Percentiles rank a stretch among this genome's conserved stretches.
Conservation (phyloP, 2,797 vertebrate species). For the Crocidura indochinensis region DNA sequence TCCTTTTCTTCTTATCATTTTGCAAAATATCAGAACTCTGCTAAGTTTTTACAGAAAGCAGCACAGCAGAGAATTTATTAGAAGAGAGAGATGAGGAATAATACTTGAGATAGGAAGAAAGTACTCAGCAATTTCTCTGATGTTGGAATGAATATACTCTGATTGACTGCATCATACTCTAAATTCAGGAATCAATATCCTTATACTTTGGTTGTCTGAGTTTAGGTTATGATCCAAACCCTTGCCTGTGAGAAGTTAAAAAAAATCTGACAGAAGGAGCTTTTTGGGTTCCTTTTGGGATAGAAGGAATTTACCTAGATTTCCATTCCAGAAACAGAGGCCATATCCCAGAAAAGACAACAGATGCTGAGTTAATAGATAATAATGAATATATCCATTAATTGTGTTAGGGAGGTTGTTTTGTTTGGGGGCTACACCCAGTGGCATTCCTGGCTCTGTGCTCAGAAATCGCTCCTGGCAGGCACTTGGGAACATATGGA, state of each 20-base stretch:
- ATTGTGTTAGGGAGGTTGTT: too few relatives aligned
- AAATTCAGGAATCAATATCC: neutral
- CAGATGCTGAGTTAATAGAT: neutral
- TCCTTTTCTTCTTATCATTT: conserved; percentile 8
- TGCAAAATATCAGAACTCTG: conserved; percentile 20
- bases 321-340: neutral
- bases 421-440: too few relatives aligned
- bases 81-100: neutral
- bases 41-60: neutral
- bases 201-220: neutral
- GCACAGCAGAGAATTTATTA: neutral
- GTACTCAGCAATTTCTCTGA: neutral
- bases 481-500: too few relatives aligned
- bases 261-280: neutral
- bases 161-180: neutral
- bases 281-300: neutral
- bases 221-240: neutral
- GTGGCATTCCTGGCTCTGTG: too few relatives aligned
- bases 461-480: too few relatives aligned
- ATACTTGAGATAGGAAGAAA: neutral
- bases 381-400: neutral
- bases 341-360: neutral
- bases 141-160: neutral
- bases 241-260: neutral
- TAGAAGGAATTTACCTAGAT: neutral